Evolutionary conservation across 1,140 invertebrate genomes (phyloP), one percentile per base, ranked within the genome.

Genomic region (Anoplolepis gracilipes): DNA sequence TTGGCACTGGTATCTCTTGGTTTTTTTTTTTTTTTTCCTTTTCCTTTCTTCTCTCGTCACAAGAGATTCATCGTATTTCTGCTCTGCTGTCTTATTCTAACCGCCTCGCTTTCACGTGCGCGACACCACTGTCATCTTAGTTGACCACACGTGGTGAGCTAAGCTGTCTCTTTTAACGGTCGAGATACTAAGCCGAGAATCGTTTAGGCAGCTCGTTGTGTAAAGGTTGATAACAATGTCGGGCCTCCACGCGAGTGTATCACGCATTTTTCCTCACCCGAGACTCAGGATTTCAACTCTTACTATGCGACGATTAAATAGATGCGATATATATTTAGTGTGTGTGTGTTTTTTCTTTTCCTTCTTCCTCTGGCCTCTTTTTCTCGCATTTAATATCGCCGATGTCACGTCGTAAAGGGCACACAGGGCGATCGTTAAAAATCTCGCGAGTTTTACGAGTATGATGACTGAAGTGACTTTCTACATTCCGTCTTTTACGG

Each of bases 121-220:
- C 22, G 64, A 76, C 69, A 55, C 28, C 42, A 76, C 61, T 70
- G 49, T 65, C n/a, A n/a, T 78, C 62, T 78, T 30, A 57, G 42
- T 11, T 49, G 87, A 89, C 87, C 85, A 90, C 88, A 90, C 88
- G 88, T 79, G 72, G 88, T 49, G 88, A 86, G 33, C 61, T 75
- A 53, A 59, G 88, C 84, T 78, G 78, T 89, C 84, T 86, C 77
- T 67, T 84, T 88, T 84, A 82, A 86, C 72, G 84, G 78, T 78
- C 53, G 22, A 69, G 36, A 88, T 82, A 79, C 76, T 88, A 88
- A 89, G 84, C 65, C 70, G 87, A 70, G 77, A 86, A 89, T 88
- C 86, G 87, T 86, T 89, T 88, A 86, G 82, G 53, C 76, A 79
- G 69, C 75, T 81, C 73, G 84, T 89, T 72, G 75, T 19, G 46